Conservation (phyloP, 2,113 vertebrate species). For the Ginglymostoma cirratum region DNA sequence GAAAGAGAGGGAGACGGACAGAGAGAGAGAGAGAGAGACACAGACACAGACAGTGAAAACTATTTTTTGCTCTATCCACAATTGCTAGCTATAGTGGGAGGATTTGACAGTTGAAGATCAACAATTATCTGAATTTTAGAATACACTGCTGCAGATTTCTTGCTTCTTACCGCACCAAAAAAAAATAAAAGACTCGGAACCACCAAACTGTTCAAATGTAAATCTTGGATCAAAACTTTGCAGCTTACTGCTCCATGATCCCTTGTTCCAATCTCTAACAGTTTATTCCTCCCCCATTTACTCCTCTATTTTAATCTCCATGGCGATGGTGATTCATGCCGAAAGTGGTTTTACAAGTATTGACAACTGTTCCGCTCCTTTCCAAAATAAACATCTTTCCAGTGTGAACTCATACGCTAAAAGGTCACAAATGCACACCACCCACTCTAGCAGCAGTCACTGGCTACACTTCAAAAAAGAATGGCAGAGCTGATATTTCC, state of each 20-base stretch:
- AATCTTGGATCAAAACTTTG: not conserved
- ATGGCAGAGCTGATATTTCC: not conserved
- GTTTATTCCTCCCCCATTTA: not conserved
- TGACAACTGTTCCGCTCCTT: not conserved
- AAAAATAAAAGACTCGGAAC: not conserved
- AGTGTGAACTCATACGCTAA: not conserved
- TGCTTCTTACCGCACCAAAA: not conserved
- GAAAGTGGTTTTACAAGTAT: not conserved
- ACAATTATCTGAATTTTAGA: not conserved
- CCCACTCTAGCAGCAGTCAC: not conserved
- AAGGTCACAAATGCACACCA: not conserved
- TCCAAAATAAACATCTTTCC: not conserved
- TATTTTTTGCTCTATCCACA: not conserved
- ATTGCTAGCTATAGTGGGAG: not conserved
- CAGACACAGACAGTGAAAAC: not conserved
- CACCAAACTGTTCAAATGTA: not conserved
- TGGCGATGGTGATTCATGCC: not conserved
- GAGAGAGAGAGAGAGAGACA: no score
- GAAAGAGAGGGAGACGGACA: no score
- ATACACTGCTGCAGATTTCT: not conserved
- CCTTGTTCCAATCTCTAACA: not conserved
- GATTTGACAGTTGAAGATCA: not conserved
- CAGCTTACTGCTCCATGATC: not conserved
- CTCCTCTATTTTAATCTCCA: not conserved
- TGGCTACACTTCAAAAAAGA: not conserved